These are phyloP conservation scores for Torymus texanus DNA, from an alignment of 2,888 invertebrate species.

Conservation along the genomic window DNA sequence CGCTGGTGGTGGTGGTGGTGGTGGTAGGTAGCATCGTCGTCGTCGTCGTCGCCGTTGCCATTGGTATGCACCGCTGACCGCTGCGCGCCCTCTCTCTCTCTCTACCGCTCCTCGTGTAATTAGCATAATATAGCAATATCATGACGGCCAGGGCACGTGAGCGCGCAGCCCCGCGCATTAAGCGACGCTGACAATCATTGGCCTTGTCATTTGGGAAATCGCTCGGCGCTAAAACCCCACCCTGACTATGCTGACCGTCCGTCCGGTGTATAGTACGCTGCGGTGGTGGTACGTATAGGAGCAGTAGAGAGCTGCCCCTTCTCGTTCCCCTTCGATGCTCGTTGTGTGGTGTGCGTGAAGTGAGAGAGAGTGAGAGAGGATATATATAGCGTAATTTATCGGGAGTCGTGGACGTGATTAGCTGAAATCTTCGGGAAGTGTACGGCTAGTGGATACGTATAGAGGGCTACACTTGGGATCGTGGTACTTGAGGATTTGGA, in stretches of 20 bases:
- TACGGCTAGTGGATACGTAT: too few species aligned
- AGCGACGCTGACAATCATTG: slow-evolving; percentile 49
- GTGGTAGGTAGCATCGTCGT: too few species aligned
- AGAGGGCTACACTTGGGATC: too few species aligned
- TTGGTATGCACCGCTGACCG: slow-evolving; percentile 67
- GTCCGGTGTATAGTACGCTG: too few species aligned
- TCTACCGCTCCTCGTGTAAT: slow-evolving; percentile 63
- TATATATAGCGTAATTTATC: background rate
- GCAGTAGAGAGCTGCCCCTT: too few species aligned
- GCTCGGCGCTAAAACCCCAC: slow-evolving; percentile 59
- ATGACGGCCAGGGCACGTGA: slow-evolving; percentile 64
- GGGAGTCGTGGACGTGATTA: background rate
- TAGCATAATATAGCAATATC: slow-evolving; percentile 73
- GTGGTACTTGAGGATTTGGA: too few species aligned
- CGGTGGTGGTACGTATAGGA: too few species aligned
- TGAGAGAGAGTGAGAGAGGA: too few species aligned
- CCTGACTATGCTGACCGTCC: too few species aligned
- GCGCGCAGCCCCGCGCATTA: slow-evolving; percentile 50
- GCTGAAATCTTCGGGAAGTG: background rate
- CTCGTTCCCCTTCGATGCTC: too few species aligned
- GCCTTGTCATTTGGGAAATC: slow-evolving; percentile 60
- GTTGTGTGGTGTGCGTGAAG: too few species aligned
- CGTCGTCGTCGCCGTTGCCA: slow-evolving; percentile 58
- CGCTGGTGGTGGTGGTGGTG: slow-evolving; percentile 46
- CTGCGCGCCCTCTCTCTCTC: slow-evolving; percentile 56